Conservation (phyloP, 2,113 vertebrate species). For the Rhynchomys soricoides region DNA sequence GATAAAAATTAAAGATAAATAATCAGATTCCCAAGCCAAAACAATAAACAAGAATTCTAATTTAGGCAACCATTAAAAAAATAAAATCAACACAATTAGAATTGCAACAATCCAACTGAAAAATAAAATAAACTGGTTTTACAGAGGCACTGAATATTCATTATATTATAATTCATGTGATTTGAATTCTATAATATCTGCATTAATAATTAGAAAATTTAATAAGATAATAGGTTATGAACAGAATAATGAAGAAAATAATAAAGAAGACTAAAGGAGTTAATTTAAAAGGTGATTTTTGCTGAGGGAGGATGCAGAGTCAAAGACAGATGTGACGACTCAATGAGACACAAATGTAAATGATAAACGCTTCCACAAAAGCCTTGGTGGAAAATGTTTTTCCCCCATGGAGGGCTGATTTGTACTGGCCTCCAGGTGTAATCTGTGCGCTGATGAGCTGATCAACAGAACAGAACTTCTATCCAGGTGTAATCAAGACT, state of each 20-base stretch:
- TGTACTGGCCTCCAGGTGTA: conserved; percentile 87
- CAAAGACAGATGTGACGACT: conserved; percentile 76
- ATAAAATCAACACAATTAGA: conserved; percentile 72
- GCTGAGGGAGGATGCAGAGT: conserved; percentile 68
- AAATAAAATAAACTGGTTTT: conserved; percentile 56
- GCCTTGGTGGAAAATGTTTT: conserved; percentile 81
- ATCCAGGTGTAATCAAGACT: conserved; percentile 86
- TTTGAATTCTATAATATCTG: conserved; percentile 77
- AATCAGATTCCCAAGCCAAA: conserved; percentile 49
- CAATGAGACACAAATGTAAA: conserved; percentile 79
- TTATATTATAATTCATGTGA: conserved; percentile 73
- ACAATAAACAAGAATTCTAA: conserved; percentile 60
- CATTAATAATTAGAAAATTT: conserved; percentile 61
- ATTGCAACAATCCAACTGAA: conserved; percentile 70
- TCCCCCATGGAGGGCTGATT: conserved; percentile 79
- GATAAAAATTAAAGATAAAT: conserved; percentile 72
- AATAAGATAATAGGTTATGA: conserved; percentile 23
- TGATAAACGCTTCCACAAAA: conserved; percentile 81
- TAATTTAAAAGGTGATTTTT: conserved; percentile 75
- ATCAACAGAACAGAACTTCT: conserved; percentile 87
- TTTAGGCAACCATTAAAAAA: conserved; percentile 73
- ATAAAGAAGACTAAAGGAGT: conserved; percentile 58
- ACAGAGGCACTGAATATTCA: conserved; percentile 52
- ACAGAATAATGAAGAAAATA: not conserved
- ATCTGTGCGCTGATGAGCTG: conserved; percentile 88